A percentile compares a stretch with the other conserved stretches of the same genome.
phyloP scores from a whole-genome alignment of 2,888 invertebrate genomes.

The Hirudinaria manillensis region DNA sequence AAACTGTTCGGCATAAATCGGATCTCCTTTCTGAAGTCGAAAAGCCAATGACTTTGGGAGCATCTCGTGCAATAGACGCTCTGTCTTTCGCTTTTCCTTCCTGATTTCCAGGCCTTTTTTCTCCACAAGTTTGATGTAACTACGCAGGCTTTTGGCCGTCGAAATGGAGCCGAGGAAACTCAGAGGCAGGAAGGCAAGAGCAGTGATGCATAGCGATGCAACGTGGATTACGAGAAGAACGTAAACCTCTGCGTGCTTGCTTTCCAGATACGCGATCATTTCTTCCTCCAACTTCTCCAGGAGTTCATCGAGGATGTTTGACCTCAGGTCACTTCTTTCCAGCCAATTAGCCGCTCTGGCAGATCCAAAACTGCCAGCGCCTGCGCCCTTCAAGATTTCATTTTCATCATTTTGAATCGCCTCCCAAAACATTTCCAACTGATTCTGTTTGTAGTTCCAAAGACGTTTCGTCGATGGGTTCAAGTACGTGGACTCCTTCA shows the following conservation, averaged over 20 bases:
- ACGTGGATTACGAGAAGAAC: constrained; percentile 18
- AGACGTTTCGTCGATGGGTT: background rate
- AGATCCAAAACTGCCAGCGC: background rate
- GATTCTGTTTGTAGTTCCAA: constrained; percentile 9
- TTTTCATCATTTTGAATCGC: background rate
- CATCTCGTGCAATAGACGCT: constrained; percentile 33
- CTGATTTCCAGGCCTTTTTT: constrained; percentile 28
- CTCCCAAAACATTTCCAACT: background rate
- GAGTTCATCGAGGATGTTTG: background rate
- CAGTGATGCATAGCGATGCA: constrained; percentile 10
- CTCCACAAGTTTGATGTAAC: constrained; percentile 27
- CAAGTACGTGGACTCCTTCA: background rate
- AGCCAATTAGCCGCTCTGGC: background rate
- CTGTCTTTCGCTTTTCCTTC: constrained; percentile 33
- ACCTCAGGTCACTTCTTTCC: background rate
- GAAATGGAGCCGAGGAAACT: constrained; percentile 13
- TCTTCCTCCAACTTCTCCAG: background rate
- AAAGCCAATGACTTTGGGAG: constrained; percentile 32
- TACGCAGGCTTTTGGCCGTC: constrained; percentile 29
- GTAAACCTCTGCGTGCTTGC: background rate
- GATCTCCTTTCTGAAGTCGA: constrained; percentile 32
- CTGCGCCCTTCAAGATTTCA: background rate
- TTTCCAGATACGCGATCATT: background rate
- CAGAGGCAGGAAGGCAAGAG: constrained; percentile 25
- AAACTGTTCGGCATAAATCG: constrained; percentile 32